phyloP scores from a whole-genome alignment of 2,113 vertebrate genomes.

The Erythrocercus mccallii region DNA sequence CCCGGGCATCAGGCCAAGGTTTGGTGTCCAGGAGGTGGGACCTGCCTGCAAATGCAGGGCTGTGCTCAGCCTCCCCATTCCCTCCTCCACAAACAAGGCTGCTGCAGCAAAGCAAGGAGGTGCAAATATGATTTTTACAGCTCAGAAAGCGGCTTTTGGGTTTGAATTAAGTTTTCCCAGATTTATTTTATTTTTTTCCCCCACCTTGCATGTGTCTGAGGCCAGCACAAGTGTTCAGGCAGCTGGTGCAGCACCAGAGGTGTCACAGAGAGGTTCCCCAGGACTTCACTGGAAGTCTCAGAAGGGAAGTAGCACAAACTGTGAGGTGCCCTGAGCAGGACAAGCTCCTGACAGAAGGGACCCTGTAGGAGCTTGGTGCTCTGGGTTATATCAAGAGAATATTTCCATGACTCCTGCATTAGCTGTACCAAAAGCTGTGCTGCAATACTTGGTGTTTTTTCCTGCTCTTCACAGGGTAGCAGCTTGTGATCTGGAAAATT shows the following conservation, averaged over 20 bases:
- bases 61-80: not conserved
- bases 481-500: not conserved
- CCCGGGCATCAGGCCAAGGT: not conserved
- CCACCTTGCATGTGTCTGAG: not conserved
- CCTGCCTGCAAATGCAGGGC: not conserved
- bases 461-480: not conserved
- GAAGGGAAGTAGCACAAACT: not conserved
- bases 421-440: not conserved
- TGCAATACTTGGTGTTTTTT: not conserved
- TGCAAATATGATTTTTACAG: not conserved
- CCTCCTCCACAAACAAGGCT: not conserved
- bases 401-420: not conserved
- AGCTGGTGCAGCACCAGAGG: not conserved
- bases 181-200: not conserved
- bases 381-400: not conserved
- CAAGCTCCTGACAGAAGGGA: not conserved
- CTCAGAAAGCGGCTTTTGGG: not conserved
- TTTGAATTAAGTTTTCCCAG: not conserved
- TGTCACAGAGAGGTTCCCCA: not conserved
- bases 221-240: not conserved
- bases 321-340: not conserved
- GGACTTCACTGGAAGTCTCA: fast-evolving
- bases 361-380: not conserved
- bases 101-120: not conserved
- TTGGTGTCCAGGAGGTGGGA: slow-evolving; percentile 15